A percentile compares a stretch with the other conserved stretches of the same genome.
Conservation (phyloP, 2,113 vertebrate genomes). For the Aptenodytes patagonicus region DNA sequence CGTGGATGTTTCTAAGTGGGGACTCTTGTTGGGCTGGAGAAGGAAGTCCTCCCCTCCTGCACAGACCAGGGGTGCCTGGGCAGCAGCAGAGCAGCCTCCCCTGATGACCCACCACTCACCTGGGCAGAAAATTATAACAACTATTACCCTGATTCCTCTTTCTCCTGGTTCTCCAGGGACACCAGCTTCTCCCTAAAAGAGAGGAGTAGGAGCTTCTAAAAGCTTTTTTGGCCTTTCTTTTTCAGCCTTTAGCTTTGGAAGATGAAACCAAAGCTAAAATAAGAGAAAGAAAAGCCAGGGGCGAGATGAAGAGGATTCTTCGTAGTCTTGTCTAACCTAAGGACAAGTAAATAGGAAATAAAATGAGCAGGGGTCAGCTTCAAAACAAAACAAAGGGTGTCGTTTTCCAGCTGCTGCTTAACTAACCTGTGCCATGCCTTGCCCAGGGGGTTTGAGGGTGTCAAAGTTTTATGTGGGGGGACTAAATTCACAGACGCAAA, state of each 20-base stretch:
- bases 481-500: background rate
- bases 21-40: background rate
- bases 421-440: background rate
- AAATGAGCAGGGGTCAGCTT: background rate
- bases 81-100: background rate
- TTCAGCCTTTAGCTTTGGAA: background rate
- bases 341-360: background rate
- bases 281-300: background rate
- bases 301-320: background rate
- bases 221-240: background rate
- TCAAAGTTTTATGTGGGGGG: background rate
- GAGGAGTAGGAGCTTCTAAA: background rate
- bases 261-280: background rate
- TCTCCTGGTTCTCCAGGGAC: conserved; percentile 78
- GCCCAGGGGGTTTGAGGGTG: background rate
- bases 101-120: background rate
- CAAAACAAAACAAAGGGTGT: background rate
- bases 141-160: conserved; percentile 80
- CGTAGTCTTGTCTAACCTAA: rapidly evolving
- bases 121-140: background rate
- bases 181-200: conserved; percentile 81
- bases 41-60: background rate
- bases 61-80: background rate
- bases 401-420: background rate
- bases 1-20: background rate